These are phyloP conservation scores for Chlorodrepanis virens DNA, from an alignment of 2,113 vertebrate species.

Conservation along the genomic window DNA sequence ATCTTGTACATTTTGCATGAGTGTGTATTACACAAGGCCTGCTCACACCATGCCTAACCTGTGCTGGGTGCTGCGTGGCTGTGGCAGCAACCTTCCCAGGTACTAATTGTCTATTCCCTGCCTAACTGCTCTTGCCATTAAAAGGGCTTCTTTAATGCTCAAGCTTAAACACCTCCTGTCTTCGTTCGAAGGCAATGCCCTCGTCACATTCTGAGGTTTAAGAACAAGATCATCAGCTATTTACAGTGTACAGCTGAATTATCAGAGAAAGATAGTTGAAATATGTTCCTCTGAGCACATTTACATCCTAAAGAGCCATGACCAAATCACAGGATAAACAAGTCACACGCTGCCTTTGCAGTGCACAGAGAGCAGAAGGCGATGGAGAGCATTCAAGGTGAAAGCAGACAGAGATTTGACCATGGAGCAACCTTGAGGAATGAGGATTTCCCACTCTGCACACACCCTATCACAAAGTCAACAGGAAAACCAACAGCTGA, in stretches of 20 bases:
- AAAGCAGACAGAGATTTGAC: background rate
- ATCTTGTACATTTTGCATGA: background rate
- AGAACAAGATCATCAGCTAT: constrained; percentile 33
- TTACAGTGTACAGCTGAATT: constrained; percentile 12
- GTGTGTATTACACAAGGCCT: constrained; percentile 1
- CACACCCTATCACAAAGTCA: constrained; percentile 1
- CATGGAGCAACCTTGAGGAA: background rate
- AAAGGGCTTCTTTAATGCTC: background rate
- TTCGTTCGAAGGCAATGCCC: background rate
- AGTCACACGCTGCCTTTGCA: background rate
- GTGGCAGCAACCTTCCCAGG: background rate
- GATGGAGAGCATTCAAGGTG: background rate
- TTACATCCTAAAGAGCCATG: constrained; percentile 36
- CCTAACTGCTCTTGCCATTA: background rate
- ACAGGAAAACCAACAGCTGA: constrained; percentile 31
- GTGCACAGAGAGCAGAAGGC: background rate
- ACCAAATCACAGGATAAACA: constrained; percentile 45
- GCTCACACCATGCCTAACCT: background rate
- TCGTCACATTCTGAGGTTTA: constrained; percentile 43
- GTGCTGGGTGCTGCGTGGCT: background rate
- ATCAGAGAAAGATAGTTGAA: constrained; percentile 51
- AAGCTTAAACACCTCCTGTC: background rate
- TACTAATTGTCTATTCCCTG: background rate
- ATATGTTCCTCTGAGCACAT: constrained; percentile 39
- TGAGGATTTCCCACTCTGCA: constrained; percentile 1